phyloP scores from a whole-genome alignment of 2,888 invertebrate species.

The Entomobrya proxima region DNA sequence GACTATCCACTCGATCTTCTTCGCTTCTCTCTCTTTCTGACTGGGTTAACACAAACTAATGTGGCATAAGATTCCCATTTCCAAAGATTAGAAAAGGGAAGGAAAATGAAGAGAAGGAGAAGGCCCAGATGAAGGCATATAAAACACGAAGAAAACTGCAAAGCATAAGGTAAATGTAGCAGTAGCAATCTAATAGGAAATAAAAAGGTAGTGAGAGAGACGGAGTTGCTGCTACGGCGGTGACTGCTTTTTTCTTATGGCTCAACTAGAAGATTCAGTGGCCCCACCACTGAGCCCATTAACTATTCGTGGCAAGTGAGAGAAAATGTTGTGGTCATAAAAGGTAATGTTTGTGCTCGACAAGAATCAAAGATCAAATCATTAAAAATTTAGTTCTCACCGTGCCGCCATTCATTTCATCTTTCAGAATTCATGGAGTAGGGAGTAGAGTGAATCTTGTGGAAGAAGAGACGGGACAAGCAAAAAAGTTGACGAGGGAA shows the following conservation, averaged over 20 bases:
- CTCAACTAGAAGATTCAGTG: slow-evolving; percentile 31
- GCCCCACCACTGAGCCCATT: slow-evolving; percentile 63
- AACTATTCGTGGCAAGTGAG: slow-evolving; percentile 71
- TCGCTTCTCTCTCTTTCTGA: slow-evolving; percentile 20
- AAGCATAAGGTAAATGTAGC: neutral
- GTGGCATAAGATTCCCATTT: slow-evolving; percentile 66
- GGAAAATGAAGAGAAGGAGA: neutral
- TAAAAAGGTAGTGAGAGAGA: neutral
- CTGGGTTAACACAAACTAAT: slow-evolving; percentile 62
- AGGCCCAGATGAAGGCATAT: slow-evolving; percentile 2
- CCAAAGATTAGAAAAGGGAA: slow-evolving; percentile 43
- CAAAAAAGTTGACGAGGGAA: neutral
- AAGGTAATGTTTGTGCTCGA: slow-evolving; percentile 74
- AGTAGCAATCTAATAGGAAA: slow-evolving; percentile 1
- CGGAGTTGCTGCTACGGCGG: slow-evolving; percentile 10
- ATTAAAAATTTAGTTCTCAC: slow-evolving; percentile 73
- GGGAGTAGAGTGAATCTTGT: slow-evolving; percentile 36
- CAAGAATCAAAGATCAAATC: slow-evolving; percentile 73
- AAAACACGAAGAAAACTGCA: neutral
- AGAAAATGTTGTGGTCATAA: slow-evolving; percentile 75
- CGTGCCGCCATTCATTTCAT: slow-evolving; percentile 68
- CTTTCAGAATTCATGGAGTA: slow-evolving; percentile 31
- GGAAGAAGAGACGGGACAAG: slow-evolving; percentile 18
- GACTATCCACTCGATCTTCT: slow-evolving; percentile 38
- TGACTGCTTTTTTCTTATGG: neutral